A percentile compares a stretch with the other conserved stretches of the same genome.
Evolutionary conservation across 2,888 invertebrate genomes (phyloP).

Genomic region (Cremastinae sp.): DNA sequence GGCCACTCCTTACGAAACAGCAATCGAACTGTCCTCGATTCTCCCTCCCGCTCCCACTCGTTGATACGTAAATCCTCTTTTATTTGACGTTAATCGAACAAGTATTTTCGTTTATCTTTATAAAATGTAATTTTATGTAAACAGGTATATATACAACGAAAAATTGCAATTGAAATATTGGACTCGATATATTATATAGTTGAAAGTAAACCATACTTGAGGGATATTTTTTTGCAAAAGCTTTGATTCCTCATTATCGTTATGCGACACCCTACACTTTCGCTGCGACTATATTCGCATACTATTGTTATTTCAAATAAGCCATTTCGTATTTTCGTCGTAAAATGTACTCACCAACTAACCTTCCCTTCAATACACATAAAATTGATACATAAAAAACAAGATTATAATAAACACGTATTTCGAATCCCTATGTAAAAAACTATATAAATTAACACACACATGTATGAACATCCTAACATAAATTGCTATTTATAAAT

Average conservation of each 20-base stretch:
- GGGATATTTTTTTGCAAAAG: no score
- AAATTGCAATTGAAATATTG: no score
- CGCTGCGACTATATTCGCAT: conserved; percentile 42
- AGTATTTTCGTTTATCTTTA: conserved; percentile 10
- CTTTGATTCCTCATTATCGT: no score
- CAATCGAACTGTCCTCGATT: conserved; percentile 65
- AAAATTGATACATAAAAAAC: conserved; percentile 15
- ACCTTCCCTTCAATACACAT: conserved; percentile 41
- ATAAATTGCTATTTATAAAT: no score
- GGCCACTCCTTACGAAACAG: conserved; percentile 77
- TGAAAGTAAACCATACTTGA: no score
- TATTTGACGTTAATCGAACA: no score
- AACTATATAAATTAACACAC: neutral
- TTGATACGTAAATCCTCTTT: neutral
- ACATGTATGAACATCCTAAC: no score
- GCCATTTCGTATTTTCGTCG: neutral
- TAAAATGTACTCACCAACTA: conserved; percentile 50
- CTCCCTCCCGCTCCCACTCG: conserved; percentile 18
- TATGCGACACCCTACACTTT: conserved; percentile 32
- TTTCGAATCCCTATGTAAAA: neutral
- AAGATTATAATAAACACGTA: neutral
- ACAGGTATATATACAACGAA: no score
- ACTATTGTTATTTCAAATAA: conserved; percentile 45
- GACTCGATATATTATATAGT: no score
- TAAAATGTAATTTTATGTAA: no score